phyloP scores from a whole-genome alignment of 2,888 invertebrate genomes.

The Sceliomorpha sp. region DNA sequence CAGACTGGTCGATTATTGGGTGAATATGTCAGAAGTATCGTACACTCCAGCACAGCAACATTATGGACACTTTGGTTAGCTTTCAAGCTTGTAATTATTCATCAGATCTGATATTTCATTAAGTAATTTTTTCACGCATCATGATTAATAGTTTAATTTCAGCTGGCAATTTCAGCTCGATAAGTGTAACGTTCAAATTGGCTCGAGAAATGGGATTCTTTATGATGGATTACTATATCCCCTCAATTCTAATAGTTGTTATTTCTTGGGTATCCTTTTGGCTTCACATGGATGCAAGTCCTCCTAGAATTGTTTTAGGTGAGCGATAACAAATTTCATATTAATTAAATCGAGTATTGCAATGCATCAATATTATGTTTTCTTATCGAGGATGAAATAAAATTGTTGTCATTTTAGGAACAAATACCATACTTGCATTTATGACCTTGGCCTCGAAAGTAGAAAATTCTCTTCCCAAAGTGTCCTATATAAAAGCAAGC shows the following conservation, averaged over 20 bases:
- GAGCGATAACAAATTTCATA: no score
- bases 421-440: constrained; percentile 92
- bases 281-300: constrained; percentile 92
- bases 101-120: background rate
- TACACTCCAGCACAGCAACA: constrained; percentile 86
- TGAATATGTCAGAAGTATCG: constrained; percentile 86
- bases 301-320: constrained; percentile 90
- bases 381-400: no score
- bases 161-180: constrained; percentile 91
- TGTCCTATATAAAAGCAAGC: constrained; percentile 93
- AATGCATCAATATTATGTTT: no score
- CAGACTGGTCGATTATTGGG: constrained; percentile 86
- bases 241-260: constrained; percentile 91
- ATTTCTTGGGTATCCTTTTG: constrained; percentile 95
- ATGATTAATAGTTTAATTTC: constrained; percentile 73
- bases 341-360: no score
- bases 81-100: constrained; percentile 64
- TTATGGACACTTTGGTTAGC: constrained; percentile 87
- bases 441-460: constrained; percentile 93
- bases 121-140: constrained; percentile 31
- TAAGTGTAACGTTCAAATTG: constrained; percentile 89
- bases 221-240: constrained; percentile 93
- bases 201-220: constrained; percentile 92
- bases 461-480: constrained; percentile 92
- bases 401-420: constrained; percentile 82